Percentiles rank a stretch among this genome's conserved stretches.
These are phyloP conservation scores for Styela plicata DNA, from an alignment of 23 tunicate genomes.

Conservation along the genomic window DNA sequence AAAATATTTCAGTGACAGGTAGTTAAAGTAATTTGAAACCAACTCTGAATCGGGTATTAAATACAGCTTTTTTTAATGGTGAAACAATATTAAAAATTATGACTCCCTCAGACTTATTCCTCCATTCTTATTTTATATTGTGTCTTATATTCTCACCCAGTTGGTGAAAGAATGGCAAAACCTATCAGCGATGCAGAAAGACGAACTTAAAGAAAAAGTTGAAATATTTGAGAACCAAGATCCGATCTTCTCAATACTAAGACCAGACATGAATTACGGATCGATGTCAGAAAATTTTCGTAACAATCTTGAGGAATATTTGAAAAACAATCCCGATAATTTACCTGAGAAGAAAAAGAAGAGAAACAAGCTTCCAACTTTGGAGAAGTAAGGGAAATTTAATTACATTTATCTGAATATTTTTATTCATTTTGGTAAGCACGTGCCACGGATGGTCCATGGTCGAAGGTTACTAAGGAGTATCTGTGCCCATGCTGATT, in stretches of 20 bases:
- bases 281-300: constrained; percentile 64
- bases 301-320: constrained; percentile 36
- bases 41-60: too few relatives aligned
- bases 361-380: constrained; percentile 28
- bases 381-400: constrained; percentile 25
- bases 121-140: too few relatives aligned
- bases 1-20: too few relatives aligned
- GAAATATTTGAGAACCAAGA: constrained; percentile 32
- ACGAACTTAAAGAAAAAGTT: constrained; percentile 20
- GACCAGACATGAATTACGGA: constrained; percentile 81
- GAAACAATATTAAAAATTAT: too few relatives aligned
- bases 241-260: constrained; percentile 40
- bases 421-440: too few relatives aligned
- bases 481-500: too few relatives aligned
- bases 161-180: constrained; percentile 32
- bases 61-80: too few relatives aligned
- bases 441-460: too few relatives aligned
- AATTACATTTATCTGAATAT: too few relatives aligned
- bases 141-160: constrained; percentile 15
- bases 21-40: too few relatives aligned
- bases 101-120: too few relatives aligned
- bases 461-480: too few relatives aligned
- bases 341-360: constrained; percentile 34
- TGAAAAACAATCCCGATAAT: constrained; percentile 26
- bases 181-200: constrained; percentile 12